A percentile compares a stretch with the other conserved stretches of the same genome.
phyloP scores from a whole-genome alignment of 2,113 vertebrate genomes.

The Neotoma lepida region DNA sequence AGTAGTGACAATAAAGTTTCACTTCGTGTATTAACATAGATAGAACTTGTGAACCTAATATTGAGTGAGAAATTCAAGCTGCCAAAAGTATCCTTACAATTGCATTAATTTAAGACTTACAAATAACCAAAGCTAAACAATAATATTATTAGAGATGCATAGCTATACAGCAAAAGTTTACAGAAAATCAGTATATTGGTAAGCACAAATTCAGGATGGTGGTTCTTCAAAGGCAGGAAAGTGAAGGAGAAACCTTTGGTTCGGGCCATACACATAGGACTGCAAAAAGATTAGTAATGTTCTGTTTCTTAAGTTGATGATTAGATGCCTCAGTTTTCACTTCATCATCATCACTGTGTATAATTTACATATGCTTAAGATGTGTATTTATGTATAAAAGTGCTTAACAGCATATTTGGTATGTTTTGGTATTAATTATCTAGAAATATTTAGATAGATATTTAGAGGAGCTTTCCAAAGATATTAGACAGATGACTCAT shows the following conservation, averaged over 20 bases:
- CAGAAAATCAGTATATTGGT: not conserved
- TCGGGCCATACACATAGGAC: not conserved
- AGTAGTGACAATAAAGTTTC: constrained; percentile 2
- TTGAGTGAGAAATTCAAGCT: not conserved
- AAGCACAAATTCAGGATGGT: constrained; percentile 12
- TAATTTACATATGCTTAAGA: not conserved
- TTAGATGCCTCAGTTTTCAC: not conserved
- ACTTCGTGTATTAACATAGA: not conserved
- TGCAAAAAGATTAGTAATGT: not conserved
- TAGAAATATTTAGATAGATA: constrained; percentile 16
- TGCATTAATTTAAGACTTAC: not conserved
- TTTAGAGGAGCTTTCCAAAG: constrained; percentile 14
- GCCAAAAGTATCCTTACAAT: not conserved
- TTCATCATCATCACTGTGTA: not conserved
- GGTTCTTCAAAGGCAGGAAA: not conserved
- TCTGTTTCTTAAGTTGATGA: not conserved
- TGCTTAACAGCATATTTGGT: not conserved
- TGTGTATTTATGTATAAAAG: not conserved
- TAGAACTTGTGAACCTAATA: not conserved
- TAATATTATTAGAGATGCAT: not conserved
- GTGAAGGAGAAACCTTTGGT: not conserved
- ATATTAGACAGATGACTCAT: not conserved
- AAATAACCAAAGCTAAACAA: constrained; percentile 20
- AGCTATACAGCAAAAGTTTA: not conserved
- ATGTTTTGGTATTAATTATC: constrained; percentile 20